Conservation (phyloP, 2,113 vertebrate species). For the Hystrix cristata region DNA sequence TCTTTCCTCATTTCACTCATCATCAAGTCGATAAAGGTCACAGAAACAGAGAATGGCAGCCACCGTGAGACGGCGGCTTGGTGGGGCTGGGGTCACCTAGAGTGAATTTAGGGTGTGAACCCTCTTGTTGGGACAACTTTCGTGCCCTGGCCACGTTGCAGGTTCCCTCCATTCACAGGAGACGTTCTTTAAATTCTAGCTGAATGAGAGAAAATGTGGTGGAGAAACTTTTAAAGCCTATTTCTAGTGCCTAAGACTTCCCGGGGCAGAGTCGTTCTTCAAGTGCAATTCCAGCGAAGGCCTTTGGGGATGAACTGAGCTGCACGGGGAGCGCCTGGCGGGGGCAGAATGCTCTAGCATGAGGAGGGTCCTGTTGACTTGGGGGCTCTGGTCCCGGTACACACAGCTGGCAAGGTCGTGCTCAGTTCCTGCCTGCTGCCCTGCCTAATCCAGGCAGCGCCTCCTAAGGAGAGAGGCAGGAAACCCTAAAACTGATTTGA, state of each 20-base stretch:
- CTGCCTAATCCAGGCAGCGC: neutral
- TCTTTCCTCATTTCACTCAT: conserved; percentile 46
- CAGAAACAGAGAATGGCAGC: conserved; percentile 1
- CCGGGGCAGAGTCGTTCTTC: neutral
- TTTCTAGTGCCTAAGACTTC: conserved; percentile 5
- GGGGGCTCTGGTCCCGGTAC: neutral
- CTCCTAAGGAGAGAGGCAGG: neutral
- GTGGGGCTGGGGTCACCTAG: neutral
- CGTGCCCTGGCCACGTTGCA: neutral
- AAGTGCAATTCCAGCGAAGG: neutral
- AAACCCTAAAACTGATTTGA: neutral
- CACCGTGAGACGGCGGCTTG: neutral
- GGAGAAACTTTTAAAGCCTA: neutral
- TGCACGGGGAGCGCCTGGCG: neutral
- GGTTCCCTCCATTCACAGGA: neutral
- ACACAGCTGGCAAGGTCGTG: neutral
- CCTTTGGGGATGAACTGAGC: neutral
- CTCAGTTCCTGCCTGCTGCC: neutral
- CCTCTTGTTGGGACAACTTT: neutral
- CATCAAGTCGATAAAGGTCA: neutral
- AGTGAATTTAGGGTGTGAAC: neutral
- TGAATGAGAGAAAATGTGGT: neutral
- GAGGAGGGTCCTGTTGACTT: neutral
- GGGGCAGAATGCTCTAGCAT: neutral
- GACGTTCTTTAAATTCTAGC: neutral